Evolutionary conservation across 1,140 invertebrate genomes (phyloP).

Genomic region (Lepidurus apus): DNA sequence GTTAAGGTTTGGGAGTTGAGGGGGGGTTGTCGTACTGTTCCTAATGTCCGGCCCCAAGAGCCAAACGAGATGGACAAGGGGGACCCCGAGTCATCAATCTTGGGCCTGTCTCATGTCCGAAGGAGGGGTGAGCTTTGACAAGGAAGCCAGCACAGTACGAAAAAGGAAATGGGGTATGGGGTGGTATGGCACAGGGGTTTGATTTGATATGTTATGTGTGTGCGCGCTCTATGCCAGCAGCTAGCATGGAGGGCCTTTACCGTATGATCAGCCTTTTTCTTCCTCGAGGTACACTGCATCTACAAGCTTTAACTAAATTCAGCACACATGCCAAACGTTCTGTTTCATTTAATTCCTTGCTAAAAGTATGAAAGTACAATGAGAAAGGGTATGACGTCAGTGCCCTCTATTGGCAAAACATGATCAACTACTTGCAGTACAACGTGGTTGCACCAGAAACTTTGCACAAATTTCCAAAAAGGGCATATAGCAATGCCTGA

Average conservation of each 20-base stretch:
- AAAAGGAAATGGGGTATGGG: neutral
- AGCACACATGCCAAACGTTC: too few relatives aligned
- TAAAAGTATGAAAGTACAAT: too few relatives aligned
- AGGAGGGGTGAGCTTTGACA: slow-evolving; percentile 20
- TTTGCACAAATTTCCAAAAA: too few relatives aligned
- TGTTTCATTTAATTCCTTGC: too few relatives aligned
- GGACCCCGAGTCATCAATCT: slow-evolving; percentile 5
- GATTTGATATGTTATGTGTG: slow-evolving; percentile 1
- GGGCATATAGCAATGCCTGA: too few relatives aligned
- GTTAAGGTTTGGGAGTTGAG: neutral
- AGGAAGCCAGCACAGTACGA: neutral
- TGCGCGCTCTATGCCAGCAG: neutral
- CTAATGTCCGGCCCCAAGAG: slow-evolving; percentile 10
- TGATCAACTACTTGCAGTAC: too few relatives aligned
- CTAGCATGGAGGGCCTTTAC: neutral
- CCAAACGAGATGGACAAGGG: neutral
- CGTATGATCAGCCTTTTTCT: neutral
- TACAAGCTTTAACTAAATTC: too few relatives aligned
- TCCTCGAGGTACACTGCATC: too few relatives aligned
- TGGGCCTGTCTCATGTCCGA: slow-evolving; percentile 8
- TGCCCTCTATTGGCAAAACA: too few relatives aligned
- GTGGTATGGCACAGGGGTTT: neutral
- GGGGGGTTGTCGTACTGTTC: neutral
- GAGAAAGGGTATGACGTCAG: too few relatives aligned
- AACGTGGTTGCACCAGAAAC: too few relatives aligned